Percentiles rank a stretch among this genome's conserved stretches.
Conservation (phyloP, 2,113 vertebrate genomes). For the Apaloderma vittatum region DNA sequence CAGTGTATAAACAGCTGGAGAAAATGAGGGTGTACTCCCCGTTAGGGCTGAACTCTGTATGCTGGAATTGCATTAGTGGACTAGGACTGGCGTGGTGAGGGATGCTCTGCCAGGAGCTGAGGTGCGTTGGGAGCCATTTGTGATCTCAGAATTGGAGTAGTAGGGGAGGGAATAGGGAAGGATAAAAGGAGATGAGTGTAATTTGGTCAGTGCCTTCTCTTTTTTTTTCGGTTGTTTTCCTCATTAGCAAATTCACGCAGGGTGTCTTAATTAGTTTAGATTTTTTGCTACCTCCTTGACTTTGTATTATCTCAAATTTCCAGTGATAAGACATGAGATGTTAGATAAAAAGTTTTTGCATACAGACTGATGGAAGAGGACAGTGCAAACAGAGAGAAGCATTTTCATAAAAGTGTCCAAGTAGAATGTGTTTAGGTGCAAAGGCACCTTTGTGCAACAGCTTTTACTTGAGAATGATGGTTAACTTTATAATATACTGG, state of each 20-base stretch:
- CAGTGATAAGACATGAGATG: background rate
- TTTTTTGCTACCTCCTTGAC: background rate
- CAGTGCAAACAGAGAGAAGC: background rate
- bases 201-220: background rate
- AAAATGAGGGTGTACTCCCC: background rate
- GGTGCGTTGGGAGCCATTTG: fast-evolving
- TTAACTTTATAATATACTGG: background rate
- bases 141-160: background rate
- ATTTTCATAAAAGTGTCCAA: background rate
- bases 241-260: background rate
- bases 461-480: background rate
- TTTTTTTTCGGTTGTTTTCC: background rate
- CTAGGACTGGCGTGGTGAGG: background rate
- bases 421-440: background rate
- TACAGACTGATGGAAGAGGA: background rate
- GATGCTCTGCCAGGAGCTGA: background rate
- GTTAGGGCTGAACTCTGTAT: background rate
- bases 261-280: background rate
- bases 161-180: background rate
- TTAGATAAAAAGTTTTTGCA: background rate
- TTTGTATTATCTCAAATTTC: background rate
- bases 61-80: background rate
- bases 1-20: background rate
- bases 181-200: background rate
- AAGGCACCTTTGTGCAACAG: background rate